Percentiles rank a stretch among this genome's conserved stretches.
These are phyloP conservation scores for Hucho hucho DNA, from an alignment of 2,113 vertebrate genomes.

Conservation along the genomic window DNA sequence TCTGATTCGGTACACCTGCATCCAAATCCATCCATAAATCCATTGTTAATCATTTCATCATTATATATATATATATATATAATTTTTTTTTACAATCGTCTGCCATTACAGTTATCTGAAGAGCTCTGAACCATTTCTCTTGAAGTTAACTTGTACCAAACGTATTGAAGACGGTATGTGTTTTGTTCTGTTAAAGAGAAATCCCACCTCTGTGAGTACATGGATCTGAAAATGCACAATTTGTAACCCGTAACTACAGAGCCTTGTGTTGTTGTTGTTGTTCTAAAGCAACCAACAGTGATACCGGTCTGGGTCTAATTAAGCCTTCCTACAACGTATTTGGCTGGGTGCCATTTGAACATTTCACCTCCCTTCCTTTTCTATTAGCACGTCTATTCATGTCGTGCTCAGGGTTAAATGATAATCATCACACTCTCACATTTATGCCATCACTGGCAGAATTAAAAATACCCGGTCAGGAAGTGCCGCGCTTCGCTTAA, in stretches of 20 bases:
- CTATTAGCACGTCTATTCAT: conserved; percentile 24
- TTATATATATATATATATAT: no score
- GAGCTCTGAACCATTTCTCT: conserved; percentile 1
- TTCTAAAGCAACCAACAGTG: neutral
- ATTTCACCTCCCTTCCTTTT: conserved; percentile 22
- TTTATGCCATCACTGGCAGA: conserved; percentile 13
- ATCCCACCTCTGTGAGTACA: neutral
- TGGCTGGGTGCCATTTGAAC: conserved; percentile 1
- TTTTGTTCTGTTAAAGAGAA: neutral
- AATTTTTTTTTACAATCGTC: neutral
- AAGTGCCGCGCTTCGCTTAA: conserved; percentile 35
- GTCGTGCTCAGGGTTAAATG: conserved; percentile 37
- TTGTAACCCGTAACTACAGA: neutral
- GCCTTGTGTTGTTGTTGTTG: neutral
- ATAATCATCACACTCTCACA: conserved; percentile 30
- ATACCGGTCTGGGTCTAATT: conserved; percentile 10
- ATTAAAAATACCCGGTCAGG: conserved; percentile 34
- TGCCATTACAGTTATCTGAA: no score
- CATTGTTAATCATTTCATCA: neutral
- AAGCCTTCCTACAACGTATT: conserved; percentile 3
- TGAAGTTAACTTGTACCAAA: neutral
- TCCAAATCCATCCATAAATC: conserved; percentile 5
- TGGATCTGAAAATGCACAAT: neutral
- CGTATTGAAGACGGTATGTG: neutral
- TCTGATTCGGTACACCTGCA: neutral